A percentile compares a stretch with the other conserved stretches of the same genome.
Conservation (phyloP, 1,140 invertebrate genomes). For the Trichonephila clavipes region DNA sequence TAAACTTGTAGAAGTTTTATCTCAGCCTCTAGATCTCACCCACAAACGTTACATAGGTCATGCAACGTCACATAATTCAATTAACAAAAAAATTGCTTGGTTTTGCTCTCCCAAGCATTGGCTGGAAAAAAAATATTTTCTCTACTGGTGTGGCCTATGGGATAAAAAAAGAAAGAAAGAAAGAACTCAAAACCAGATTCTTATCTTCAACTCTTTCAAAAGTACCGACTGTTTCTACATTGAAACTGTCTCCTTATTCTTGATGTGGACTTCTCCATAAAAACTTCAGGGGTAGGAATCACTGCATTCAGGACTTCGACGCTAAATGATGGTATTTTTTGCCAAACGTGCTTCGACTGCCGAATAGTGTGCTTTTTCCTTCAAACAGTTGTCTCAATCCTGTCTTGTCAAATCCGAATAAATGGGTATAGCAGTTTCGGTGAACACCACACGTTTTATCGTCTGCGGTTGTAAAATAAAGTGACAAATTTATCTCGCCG, state of each 20-base stretch:
- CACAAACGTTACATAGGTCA: background rate
- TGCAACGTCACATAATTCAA: background rate
- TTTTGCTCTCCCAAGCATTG: background rate
- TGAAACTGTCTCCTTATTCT: slow-evolving; percentile 15
- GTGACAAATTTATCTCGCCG: slow-evolving; percentile 43
- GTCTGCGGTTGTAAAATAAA: slow-evolving; percentile 34
- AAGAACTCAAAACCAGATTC: background rate
- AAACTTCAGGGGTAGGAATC: background rate
- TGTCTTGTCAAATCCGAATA: background rate
- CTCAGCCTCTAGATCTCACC: background rate
- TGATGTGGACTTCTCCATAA: slow-evolving; percentile 22
- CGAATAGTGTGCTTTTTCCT: background rate
- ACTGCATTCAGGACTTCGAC: background rate
- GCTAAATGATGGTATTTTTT: slow-evolving; percentile 39
- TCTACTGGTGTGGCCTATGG: background rate
- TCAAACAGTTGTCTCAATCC: slow-evolving; percentile 4
- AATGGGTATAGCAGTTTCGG: background rate
- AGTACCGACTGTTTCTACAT: slow-evolving; percentile 41
- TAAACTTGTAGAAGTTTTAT: background rate
- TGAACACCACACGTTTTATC: slow-evolving; percentile 28
- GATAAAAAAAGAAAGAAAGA: background rate
- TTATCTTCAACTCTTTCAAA: slow-evolving; percentile 52
- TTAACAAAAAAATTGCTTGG: background rate
- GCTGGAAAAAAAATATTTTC: background rate
- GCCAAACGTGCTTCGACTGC: slow-evolving; percentile 10